Conservation (phyloP, 2,113 vertebrate genomes). For the Oriolus oriolus region DNA sequence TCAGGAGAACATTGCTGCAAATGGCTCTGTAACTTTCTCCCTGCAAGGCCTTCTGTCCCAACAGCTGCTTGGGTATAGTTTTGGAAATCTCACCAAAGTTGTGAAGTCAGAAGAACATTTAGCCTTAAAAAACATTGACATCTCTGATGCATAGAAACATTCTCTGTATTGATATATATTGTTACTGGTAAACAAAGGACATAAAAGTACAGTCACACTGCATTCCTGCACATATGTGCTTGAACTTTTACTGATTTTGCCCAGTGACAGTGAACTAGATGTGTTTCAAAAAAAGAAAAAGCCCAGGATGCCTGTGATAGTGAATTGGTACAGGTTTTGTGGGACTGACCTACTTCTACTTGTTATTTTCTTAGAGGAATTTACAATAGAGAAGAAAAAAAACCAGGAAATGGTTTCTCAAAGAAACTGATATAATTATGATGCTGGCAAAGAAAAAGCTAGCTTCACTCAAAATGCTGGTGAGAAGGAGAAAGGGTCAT, state of each 20-base stretch:
- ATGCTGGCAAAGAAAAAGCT: background rate
- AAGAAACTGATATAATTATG: background rate
- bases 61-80: background rate
- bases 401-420: background rate
- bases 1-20: background rate
- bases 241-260: background rate
- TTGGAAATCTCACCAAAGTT: background rate
- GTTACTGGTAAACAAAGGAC: background rate
- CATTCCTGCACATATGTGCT: background rate
- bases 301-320: background rate
- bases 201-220: background rate
- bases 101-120: background rate
- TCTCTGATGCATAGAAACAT: background rate
- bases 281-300: background rate
- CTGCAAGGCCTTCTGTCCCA: background rate
- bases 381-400: background rate
- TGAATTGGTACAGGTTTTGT: background rate
- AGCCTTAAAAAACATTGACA: background rate
- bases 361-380: background rate
- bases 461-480: background rate
- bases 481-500: background rate
- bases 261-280: background rate
- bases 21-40: background rate
- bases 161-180: background rate
- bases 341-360: background rate